Percentiles rank a stretch among this genome's conserved stretches.
These are phyloP conservation scores for Hydrolagus affinis DNA, from an alignment of 2,113 vertebrate genomes.

Conservation along the genomic window DNA sequence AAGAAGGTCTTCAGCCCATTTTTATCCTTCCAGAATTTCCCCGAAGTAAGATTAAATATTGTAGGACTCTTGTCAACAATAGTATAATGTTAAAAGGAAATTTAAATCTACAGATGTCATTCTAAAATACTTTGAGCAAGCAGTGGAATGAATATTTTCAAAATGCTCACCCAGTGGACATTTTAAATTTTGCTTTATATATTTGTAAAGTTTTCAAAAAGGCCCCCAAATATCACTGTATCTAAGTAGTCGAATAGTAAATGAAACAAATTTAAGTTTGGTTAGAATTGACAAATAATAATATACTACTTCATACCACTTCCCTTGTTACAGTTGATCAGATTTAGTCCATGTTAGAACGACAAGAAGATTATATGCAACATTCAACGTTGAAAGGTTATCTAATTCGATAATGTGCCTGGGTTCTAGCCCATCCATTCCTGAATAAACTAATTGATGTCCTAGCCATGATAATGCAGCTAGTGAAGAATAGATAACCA, in stretches of 20 bases:
- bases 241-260: not conserved
- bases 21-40: no score
- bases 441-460: not conserved
- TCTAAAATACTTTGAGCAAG: not conserved
- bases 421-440: not conserved
- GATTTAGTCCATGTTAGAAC: not conserved
- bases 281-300: conserved; percentile 1
- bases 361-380: not conserved
- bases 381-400: conserved; percentile 2
- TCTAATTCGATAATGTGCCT: not conserved
- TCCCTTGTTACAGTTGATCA: not conserved
- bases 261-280: not conserved
- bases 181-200: not conserved
- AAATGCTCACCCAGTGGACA: not conserved
- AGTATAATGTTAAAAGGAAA: no score
- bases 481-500: not conserved
- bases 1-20: no score
- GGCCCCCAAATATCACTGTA: not conserved
- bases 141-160: not conserved
- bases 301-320: not conserved
- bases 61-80: no score
- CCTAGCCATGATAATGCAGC: not conserved
- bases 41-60: no score
- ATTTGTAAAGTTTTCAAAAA: not conserved
- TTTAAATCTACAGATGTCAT: no score